Percentiles rank a stretch among this genome's conserved stretches.
Evolutionary conservation across 2,797 vertebrate genomes (phyloP).

Genomic region (Chaetophractus vellerosus): DNA sequence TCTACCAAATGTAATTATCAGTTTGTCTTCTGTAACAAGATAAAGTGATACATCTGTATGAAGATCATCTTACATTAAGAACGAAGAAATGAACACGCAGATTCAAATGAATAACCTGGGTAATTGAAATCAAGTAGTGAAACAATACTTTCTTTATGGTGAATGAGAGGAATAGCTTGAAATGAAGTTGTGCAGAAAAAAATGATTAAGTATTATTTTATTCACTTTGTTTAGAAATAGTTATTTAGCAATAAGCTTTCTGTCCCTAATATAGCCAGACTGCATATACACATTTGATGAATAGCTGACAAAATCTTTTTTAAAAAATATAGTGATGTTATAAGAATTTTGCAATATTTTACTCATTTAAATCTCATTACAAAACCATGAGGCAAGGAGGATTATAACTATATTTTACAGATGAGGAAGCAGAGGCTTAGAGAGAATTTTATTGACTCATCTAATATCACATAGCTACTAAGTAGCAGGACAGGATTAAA

Average conservation of each 20-base stretch:
- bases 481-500: no score
- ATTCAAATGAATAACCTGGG: neutral
- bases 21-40: neutral
- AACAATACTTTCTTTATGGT: neutral
- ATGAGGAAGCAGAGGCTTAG: neutral
- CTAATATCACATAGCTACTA: neutral
- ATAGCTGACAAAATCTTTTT: neutral
- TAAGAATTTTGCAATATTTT: neutral
- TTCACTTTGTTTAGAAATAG: neutral
- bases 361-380: neutral
- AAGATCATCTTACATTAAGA: constrained; percentile 33
- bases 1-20: neutral
- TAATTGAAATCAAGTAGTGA: neutral
- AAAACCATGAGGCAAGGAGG: neutral
- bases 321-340: neutral
- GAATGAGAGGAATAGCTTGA: neutral
- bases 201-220: neutral
- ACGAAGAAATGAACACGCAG: neutral
- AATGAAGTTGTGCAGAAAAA: neutral
- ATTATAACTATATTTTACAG: neutral
- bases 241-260: neutral
- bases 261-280: neutral
- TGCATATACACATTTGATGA: neutral
- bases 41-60: neutral
- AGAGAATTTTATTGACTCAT: neutral